Percentiles rank a stretch among this genome's conserved stretches.
These are phyloP conservation scores for Myotis myotis DNA, from an alignment of 2,797 vertebrate species.

Conservation along the genomic window DNA sequence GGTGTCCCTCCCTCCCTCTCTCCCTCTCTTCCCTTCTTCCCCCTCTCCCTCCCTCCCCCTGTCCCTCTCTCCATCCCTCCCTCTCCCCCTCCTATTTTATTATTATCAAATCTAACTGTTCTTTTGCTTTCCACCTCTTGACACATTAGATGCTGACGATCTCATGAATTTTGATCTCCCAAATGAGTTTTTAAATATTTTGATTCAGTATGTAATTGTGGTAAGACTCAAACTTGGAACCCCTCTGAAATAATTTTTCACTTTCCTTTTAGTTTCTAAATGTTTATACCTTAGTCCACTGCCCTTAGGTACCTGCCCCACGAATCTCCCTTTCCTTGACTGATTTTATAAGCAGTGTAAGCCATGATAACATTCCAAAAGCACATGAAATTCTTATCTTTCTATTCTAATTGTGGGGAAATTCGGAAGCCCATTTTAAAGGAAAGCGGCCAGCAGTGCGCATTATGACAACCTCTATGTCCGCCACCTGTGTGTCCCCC, in stretches of 20 bases:
- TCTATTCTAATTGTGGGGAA: neutral
- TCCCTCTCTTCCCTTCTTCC: too few species aligned
- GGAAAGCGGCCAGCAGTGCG: conserved; percentile 64
- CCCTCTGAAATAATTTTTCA: neutral
- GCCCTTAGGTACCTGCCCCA: neutral
- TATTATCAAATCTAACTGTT: conserved; percentile 50
- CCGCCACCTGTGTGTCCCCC: conserved; percentile 57
- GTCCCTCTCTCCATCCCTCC: neutral
- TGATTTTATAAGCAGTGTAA: neutral
- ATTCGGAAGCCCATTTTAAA: conserved; percentile 38
- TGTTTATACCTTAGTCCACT: neutral
- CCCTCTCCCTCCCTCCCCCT: neutral
- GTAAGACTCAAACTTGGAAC: neutral
- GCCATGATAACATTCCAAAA: neutral
- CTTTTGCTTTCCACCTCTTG: conserved; percentile 31
- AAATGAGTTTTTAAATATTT: conserved; percentile 22
- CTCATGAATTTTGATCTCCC: conserved; percentile 48
- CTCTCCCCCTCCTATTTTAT: neutral
- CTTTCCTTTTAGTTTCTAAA: conserved; percentile 50
- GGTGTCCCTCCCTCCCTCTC: neutral
- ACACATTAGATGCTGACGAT: conserved; percentile 50
- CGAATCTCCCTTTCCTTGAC: neutral
- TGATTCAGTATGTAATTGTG: neutral
- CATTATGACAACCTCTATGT: conserved; percentile 49
- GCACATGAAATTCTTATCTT: neutral